Base-by-base conservation (phyloP, 2,113 vertebrate genomes). In the Malaclemys terrapin region DNA sequence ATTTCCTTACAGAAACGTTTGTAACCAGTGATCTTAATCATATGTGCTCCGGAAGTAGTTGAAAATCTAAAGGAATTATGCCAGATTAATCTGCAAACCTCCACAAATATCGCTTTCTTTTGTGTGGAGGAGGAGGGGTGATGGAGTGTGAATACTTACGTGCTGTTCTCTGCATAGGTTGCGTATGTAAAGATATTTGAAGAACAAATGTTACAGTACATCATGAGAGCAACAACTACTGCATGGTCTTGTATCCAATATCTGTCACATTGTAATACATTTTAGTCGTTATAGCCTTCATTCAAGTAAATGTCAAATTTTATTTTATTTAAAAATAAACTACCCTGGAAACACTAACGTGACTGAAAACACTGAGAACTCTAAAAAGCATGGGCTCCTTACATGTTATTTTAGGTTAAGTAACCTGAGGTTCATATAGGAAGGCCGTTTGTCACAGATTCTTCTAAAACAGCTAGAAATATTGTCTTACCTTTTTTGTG, bases 81-180 rank as follows among this genome's bases (percentile, higher is more conserved):
- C 93, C 87, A 95, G 65, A 87, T 97, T 94, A 94, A 96, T 96
- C 96, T 94, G 91, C 95, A 94, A 98, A 97, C 90, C 94, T 96
- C 93, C 94, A 82, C 75, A 96, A 97, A 94, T 93, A 95, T 80
- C 82, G 93, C 93, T 97, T 93, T 96, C 89, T 87, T 96, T 86
- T 88, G 72, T 86, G 75, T 29, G 38, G 87, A 96, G 83, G 87
- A 96, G 83, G 94, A 78, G 95, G 95, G n/a, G 94, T 90, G 88
- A 89, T 83, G 96, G 6, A 84, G 85, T 82, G 85, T 89, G 80
- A 82, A 78, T 96, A 93, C 94, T 90, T 96, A 82, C 0, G 0
- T 79, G 62, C 69, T 92, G 95, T 86, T 94, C 93, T 76, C 53
- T 42, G 11, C 94, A 82, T 89, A 95, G 75, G 35, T 85, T 91